phyloP scores from a whole-genome alignment of 2,797 vertebrate genomes.

The Geotria australis region DNA sequence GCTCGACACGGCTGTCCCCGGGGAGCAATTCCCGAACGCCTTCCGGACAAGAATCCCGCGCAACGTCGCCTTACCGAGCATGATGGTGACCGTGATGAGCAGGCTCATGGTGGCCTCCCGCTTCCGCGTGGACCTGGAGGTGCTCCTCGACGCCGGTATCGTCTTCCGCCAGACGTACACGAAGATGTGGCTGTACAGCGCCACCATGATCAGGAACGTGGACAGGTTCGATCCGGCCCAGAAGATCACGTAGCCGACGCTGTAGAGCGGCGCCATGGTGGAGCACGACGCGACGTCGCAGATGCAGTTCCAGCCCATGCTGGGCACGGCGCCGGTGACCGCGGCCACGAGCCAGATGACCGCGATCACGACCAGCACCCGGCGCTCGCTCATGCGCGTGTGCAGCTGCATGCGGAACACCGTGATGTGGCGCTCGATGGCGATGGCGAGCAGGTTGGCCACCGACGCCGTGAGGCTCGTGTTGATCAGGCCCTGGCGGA shows the following conservation, averaged over 20 bases:
- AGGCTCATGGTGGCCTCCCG: slow-evolving; percentile 98
- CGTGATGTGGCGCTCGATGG: slow-evolving; percentile 88
- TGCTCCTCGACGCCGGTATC: slow-evolving; percentile 95
- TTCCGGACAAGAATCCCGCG: neutral
- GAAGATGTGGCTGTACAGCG: slow-evolving; percentile 93
- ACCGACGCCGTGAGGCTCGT: slow-evolving; percentile 88
- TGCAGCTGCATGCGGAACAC: slow-evolving; percentile 98
- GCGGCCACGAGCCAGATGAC: slow-evolving; percentile 99
- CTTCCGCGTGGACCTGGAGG: slow-evolving; percentile 71
- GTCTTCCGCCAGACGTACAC: slow-evolving; percentile 90
- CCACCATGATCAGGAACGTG: slow-evolving; percentile 93
- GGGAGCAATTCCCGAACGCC: no score
- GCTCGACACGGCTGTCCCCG: no score
- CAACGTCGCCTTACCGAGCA: slow-evolving; percentile 37
- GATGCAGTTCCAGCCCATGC: slow-evolving; percentile 95
- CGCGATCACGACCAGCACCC: slow-evolving; percentile 82
- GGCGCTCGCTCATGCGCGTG: slow-evolving; percentile 84
- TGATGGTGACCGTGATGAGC: slow-evolving; percentile 87
- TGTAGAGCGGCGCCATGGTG: slow-evolving; percentile 94
- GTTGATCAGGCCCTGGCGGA: slow-evolving; percentile 86
- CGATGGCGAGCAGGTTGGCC: slow-evolving; percentile 77
- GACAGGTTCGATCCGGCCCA: slow-evolving; percentile 96
- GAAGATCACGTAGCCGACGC: slow-evolving; percentile 89
- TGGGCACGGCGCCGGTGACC: slow-evolving; percentile 83
- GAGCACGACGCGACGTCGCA: slow-evolving; percentile 54